Evolutionary conservation across 30 jellyfish, hydroid and myxozoan species (phyloP), one percentile per base, ranked within the genome.

Genomic region (Turritopsis dohrnii): DNA sequence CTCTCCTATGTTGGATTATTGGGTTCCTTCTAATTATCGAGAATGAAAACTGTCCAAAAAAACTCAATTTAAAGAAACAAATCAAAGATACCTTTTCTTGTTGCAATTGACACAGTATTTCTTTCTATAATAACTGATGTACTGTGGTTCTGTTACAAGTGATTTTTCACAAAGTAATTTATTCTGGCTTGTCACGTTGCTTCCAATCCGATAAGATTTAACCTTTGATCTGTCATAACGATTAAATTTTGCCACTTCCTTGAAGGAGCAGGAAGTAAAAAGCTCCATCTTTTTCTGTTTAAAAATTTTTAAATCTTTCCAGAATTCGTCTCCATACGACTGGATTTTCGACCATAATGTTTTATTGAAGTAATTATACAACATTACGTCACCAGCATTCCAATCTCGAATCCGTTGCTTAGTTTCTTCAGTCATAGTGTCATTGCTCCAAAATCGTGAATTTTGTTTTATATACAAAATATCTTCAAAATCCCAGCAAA

Each of bases 401-500:
- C 96, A 88, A 21, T 85, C 60, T 83, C 83, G 29, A 1, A 93
- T 93, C 65, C 87, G 52, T 25, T 83, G 69, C 41, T 84, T 81
- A 9, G 83, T 25, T 13, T 75, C 52, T 18, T 71, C 76, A 9
- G 91, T 66, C 17, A 93, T 18, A 16, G 72, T 77, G 74, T 88
- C 88, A 22, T 69, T 79, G 17, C 72, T 74, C 79, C 84, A 87
- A 84, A 83, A 82, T 72, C 91, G 66, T 53, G 89, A 92, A 79
- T 93, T 93, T 88, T 89, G 90, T 65, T 93, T 93, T 54, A 93
- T 89, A 82, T 93, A 93, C 85, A 89, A 76, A 31, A 93, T 85
- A 76, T 93, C 98, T 21, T 93, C 96, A 72, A 82, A 73, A 21
- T 85, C 96, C 98, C 96, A 93, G 60, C 98, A 93, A 21, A 84